A percentile compares a stretch with the other conserved stretches of the same genome.
Conservation (phyloP, 2,797 vertebrate genomes). For the Buceros bicornis region DNA sequence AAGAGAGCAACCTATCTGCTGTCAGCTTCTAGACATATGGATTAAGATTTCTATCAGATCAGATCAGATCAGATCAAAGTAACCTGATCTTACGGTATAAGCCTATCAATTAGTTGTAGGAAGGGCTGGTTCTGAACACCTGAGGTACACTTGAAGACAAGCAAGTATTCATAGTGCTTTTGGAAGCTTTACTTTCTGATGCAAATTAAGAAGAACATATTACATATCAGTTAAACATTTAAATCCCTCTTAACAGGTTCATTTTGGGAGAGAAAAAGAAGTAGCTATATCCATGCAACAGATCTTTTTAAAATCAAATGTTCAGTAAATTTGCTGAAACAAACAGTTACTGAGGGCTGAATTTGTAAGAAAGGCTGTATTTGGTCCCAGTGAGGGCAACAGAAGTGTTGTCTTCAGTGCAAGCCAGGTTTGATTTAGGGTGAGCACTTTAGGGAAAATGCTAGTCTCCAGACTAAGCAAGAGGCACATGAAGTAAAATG, state of each 20-base stretch:
- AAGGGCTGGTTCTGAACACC: background rate
- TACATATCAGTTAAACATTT: background rate
- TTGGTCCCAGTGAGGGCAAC: background rate
- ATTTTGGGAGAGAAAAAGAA: background rate
- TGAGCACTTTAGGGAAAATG: background rate
- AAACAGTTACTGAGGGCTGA: background rate
- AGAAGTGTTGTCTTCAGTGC: background rate
- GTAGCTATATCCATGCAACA: background rate
- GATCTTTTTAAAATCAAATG: rapidly evolving
- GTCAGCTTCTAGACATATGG: background rate
- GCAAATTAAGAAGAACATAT: background rate
- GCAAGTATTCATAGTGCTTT: background rate
- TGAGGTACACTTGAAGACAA: background rate
- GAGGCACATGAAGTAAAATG: background rate
- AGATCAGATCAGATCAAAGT: background rate
- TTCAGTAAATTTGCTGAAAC: background rate
- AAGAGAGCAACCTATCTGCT: background rate
- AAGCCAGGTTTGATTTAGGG: background rate
- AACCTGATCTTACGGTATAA: background rate
- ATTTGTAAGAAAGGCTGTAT: background rate
- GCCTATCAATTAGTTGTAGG: background rate
- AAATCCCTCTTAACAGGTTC: background rate
- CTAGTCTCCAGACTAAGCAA: background rate
- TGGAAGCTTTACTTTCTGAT: background rate
- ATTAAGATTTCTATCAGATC: background rate